Conservation (phyloP, 2,888 invertebrate species). For the Megalurothrips usitatus region DNA sequence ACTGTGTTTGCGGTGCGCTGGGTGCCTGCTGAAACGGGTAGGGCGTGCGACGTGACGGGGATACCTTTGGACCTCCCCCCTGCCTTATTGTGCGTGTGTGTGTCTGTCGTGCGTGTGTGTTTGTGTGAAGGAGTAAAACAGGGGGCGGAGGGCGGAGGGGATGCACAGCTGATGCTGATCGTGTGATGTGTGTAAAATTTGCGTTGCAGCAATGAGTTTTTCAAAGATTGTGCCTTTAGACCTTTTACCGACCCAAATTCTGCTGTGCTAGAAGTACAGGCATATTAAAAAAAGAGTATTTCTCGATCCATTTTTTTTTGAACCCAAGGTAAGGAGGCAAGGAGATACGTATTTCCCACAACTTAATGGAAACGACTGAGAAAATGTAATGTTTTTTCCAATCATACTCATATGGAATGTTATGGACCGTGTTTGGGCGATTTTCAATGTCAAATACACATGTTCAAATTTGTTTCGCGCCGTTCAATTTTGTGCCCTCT, state of each 20-base stretch:
- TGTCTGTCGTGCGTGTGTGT: too few relatives aligned
- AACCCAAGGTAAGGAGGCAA: not conserved
- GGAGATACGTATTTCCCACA: not conserved
- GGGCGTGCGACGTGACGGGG: too few relatives aligned
- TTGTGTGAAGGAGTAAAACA: too few relatives aligned
- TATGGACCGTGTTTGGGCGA: too few relatives aligned
- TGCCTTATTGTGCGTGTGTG: too few relatives aligned
- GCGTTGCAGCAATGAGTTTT: not conserved
- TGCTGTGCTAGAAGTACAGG: not conserved
- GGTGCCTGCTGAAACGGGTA: too few relatives aligned
- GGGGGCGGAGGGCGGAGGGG: not conserved
- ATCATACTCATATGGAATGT: not conserved
- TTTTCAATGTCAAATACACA: too few relatives aligned
- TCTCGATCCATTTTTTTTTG: not conserved
- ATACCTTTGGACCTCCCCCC: too few relatives aligned
- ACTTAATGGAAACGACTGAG: not conserved
- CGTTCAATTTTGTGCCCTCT: not conserved
- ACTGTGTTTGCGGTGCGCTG: too few relatives aligned
- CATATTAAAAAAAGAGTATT: not conserved
- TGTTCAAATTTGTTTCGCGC: too few relatives aligned
- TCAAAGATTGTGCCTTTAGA: not conserved
- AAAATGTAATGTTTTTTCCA: not conserved
- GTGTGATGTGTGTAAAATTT: not conserved
- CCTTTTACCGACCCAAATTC: not conserved
- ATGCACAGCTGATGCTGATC: not conserved